A percentile compares a stretch with the other conserved stretches of the same genome.
Conservation (phyloP, 2,888 invertebrate genomes). For the Pinctada fucata region DNA sequence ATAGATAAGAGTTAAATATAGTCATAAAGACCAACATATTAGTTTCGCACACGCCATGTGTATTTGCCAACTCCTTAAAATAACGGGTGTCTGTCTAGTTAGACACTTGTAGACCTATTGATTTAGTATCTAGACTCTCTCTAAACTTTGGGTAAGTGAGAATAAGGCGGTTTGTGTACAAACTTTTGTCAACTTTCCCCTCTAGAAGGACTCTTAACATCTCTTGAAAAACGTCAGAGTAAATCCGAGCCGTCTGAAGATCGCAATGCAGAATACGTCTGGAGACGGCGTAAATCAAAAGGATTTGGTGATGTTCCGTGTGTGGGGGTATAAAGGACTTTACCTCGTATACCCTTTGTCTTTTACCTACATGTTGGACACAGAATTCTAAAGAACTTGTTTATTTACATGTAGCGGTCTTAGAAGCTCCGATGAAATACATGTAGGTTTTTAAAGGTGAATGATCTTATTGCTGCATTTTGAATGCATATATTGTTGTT, state of each 20-base stretch:
- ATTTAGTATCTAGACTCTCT: slow-evolving; percentile 23
- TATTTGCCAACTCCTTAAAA: slow-evolving; percentile 35
- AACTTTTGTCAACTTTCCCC: slow-evolving; percentile 40
- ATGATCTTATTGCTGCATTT: no score
- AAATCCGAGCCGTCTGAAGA: slow-evolving; percentile 23
- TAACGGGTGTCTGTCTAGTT: slow-evolving; percentile 36
- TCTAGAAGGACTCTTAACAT: slow-evolving; percentile 13
- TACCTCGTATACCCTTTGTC: no score
- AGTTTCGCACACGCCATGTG: slow-evolving; percentile 30
- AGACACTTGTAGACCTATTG: slow-evolving; percentile 27
- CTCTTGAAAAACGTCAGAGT: slow-evolving; percentile 23
- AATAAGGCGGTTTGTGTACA: slow-evolving; percentile 42
- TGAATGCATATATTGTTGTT: no score
- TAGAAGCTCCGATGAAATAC: no score
- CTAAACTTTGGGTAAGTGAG: slow-evolving; percentile 34
- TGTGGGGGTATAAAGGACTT: no score
- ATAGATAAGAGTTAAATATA: slow-evolving; percentile 23
- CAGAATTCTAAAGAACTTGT: no score
- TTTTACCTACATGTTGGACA: no score
- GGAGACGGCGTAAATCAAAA: background rate
- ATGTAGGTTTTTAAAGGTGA: no score
- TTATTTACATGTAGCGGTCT: no score
- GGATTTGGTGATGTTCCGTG: background rate
- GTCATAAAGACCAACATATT: slow-evolving; percentile 15
- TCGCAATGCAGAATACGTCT: background rate